Conservation (phyloP, 2,113 vertebrate species). For the Spea bombifrons region DNA sequence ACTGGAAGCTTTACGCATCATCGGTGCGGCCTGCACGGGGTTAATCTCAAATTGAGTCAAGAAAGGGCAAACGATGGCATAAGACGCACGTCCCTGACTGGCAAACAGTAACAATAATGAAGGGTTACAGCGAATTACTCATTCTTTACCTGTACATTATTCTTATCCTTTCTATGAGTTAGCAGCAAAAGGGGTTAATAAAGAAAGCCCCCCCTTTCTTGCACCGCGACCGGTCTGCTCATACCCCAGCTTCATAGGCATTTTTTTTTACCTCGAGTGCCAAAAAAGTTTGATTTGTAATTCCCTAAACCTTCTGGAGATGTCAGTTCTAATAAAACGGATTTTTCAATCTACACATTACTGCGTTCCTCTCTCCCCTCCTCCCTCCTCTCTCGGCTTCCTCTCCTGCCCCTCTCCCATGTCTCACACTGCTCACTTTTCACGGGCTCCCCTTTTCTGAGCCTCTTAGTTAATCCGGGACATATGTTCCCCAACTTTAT, state of each 20-base stretch:
- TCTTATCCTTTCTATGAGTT: not conserved
- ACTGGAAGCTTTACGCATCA: too few relatives aligned
- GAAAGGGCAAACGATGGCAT: too few relatives aligned
- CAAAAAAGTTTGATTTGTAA: constrained; percentile 27
- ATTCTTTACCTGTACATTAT: not conserved
- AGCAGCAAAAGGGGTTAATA: not conserved
- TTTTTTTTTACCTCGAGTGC: not conserved
- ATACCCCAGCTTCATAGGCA: not conserved
- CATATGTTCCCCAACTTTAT: constrained; percentile 46
- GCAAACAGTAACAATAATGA: too few relatives aligned
- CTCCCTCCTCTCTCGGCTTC: constrained; percentile 18
- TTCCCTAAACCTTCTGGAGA: constrained; percentile 27
- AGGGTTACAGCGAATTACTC: not conserved
- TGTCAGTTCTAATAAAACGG: constrained; percentile 34
- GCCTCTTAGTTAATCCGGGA: constrained; percentile 45
- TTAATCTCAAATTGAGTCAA: too few relatives aligned
- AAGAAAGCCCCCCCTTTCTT: not conserved
- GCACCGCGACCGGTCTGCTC: not conserved
- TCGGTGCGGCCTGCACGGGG: too few relatives aligned
- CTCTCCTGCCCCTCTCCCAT: constrained; percentile 12
- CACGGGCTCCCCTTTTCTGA: constrained; percentile 29
- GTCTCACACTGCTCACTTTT: constrained; percentile 24
- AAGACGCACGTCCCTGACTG: too few relatives aligned
- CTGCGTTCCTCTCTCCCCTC: constrained; percentile 8
- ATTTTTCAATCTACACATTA: constrained; percentile 37